A percentile compares a stretch with the other conserved stretches of the same genome.
Evolutionary conservation across 2,113 vertebrate species (phyloP).

Genomic region (Pomatostomus ruficeps): DNA sequence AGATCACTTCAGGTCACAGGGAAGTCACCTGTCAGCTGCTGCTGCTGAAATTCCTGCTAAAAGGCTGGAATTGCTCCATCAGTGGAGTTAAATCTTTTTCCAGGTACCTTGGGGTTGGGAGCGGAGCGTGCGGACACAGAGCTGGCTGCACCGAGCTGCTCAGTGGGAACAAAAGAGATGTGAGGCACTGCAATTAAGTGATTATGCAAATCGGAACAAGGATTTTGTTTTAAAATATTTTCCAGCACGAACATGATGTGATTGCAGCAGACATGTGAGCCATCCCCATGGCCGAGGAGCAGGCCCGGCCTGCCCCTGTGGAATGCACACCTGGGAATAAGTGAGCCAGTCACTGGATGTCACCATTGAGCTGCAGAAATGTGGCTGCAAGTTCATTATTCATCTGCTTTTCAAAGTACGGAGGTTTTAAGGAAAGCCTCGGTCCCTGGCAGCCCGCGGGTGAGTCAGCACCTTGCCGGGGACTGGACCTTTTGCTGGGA

Average conservation of each 20-base stretch:
- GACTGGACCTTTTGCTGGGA: background rate
- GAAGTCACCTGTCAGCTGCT: background rate
- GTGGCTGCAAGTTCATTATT: background rate
- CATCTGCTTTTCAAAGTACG: background rate
- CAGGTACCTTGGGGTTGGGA: background rate
- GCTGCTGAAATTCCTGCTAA: background rate
- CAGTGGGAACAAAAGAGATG: constrained; percentile 5
- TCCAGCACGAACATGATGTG: constrained; percentile 17
- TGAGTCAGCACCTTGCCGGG: background rate
- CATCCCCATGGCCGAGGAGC: background rate
- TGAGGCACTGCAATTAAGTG: constrained; percentile 57
- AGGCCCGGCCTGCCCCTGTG: background rate
- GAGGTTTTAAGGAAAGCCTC: background rate
- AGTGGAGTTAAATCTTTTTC: background rate
- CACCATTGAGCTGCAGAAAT: constrained; percentile 77
- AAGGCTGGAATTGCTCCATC: background rate
- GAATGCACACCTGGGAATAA: constrained; percentile 65
- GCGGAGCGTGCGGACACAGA: background rate
- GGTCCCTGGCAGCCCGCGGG: background rate
- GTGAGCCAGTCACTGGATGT: constrained; percentile 76
- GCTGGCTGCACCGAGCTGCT: background rate
- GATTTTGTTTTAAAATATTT: constrained; percentile 61
- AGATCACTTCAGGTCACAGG: background rate
- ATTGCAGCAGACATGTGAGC: constrained; percentile 10
- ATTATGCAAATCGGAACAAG: constrained; percentile 65